A percentile compares a stretch with the other conserved stretches of the same genome.
Evolutionary conservation across 1,140 invertebrate species (phyloP).

Genomic region (Bombus huntii): DNA sequence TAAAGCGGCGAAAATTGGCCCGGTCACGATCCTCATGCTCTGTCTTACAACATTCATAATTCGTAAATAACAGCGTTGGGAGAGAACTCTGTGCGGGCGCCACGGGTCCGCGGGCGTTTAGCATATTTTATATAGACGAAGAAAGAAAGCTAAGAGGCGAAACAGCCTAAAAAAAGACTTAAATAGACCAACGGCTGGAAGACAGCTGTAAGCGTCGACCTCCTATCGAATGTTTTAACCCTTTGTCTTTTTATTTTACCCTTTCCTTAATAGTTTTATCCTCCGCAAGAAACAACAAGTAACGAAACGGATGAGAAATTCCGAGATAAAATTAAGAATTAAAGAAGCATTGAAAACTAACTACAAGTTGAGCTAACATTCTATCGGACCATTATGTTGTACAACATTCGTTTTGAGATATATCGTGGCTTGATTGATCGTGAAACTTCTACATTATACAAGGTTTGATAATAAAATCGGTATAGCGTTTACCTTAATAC

Average conservation of each 20-base stretch:
- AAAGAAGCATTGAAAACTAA: background rate
- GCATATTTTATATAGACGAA: conserved; percentile 73
- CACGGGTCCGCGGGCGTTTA: conserved; percentile 65
- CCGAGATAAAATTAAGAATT: background rate
- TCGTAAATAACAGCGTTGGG: conserved; percentile 76
- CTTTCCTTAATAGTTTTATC: background rate
- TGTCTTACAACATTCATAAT: conserved; percentile 77
- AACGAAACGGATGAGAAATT: background rate
- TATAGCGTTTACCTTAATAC: background rate
- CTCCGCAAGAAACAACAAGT: no score
- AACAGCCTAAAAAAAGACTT: conserved; percentile 42
- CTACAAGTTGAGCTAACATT: no score
- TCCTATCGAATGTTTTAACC: background rate
- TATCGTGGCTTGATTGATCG: background rate
- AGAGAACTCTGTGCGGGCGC: conserved; percentile 44
- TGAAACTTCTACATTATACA: background rate
- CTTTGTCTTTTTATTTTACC: background rate
- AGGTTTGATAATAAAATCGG: background rate
- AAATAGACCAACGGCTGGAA: conserved; percentile 22
- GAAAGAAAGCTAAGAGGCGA: background rate
- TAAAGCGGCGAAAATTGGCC: conserved; percentile 68
- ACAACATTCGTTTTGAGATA: no score
- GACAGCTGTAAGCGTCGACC: conserved; percentile 1
- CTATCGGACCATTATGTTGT: no score
- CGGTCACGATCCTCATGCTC: conserved; percentile 67